phyloP scores from a whole-genome alignment of 2,888 invertebrate genomes.

The Phengaris alcon region DNA sequence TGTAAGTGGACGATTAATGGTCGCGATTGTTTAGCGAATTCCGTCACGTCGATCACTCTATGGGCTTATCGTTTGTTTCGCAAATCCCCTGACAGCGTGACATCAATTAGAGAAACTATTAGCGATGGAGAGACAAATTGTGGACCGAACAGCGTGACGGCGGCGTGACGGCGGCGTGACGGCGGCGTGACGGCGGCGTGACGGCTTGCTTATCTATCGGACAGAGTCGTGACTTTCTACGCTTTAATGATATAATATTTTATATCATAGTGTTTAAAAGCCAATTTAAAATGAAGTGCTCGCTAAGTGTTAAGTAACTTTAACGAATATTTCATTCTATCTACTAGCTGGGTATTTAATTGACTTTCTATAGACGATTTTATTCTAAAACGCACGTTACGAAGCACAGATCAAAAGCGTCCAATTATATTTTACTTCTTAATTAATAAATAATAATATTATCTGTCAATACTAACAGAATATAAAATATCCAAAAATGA shows the following conservation, averaged over 20 bases:
- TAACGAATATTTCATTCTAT: neutral
- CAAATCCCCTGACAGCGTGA: conserved; percentile 42
- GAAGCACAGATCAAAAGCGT: no score
- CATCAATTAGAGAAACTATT: conserved; percentile 67
- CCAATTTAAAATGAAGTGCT: conserved; percentile 10
- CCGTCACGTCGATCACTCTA: conserved; percentile 31
- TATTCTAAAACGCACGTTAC: neutral
- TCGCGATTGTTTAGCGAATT: conserved; percentile 19
- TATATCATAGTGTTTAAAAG: neutral
- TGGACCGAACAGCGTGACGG: conserved; percentile 16
- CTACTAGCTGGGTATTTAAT: no score
- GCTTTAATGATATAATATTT: neutral
- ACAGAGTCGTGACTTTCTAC: neutral
- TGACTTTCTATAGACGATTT: no score
- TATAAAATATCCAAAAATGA: neutral
- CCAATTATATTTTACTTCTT: no score
- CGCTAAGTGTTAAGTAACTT: neutral
- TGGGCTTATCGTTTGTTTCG: conserved; percentile 37
- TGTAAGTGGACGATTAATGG: conserved; percentile 26
- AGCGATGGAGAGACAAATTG: conserved; percentile 51
- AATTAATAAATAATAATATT: no score
- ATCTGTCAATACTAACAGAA: neutral
- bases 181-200: conserved; percentile 27
- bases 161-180: conserved; percentile 33
- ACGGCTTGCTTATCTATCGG: conserved; percentile 20